Percentiles rank a stretch among this genome's conserved stretches.
Evolutionary conservation across 2,888 invertebrate genomes (phyloP).

Genomic region (Drosophila lutescens): DNA sequence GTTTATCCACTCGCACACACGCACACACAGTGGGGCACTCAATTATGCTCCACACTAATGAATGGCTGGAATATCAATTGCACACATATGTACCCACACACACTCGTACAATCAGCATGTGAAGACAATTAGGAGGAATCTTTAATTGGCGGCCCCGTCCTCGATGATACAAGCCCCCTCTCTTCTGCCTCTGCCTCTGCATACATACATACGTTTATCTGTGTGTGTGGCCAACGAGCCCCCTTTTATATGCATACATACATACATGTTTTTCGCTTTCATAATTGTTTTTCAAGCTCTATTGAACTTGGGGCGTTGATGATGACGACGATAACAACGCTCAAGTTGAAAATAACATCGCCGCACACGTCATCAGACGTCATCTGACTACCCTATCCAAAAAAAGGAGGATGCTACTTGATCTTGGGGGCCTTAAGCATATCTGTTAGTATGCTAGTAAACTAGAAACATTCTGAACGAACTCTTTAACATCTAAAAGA

Average conservation of each 20-base stretch:
- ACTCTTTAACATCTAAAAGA: too few relatives aligned
- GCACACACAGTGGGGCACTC: conserved; percentile 17
- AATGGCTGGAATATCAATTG: conserved; percentile 19
- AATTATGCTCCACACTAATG: conserved; percentile 60
- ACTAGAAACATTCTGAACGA: too few relatives aligned
- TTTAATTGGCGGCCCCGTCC: conserved; percentile 65
- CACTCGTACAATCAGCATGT: conserved; percentile 2
- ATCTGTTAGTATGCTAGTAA: background rate
- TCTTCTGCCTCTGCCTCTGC: conserved; percentile 14
- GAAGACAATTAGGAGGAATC: conserved; percentile 62
- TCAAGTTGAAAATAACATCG: conserved; percentile 56
- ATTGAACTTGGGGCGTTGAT: conserved; percentile 59
- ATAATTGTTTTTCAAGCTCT: conserved; percentile 70
- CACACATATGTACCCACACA: background rate
- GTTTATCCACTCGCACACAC: conserved; percentile 36
- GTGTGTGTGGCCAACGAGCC: conserved; percentile 53
- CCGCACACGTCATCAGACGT: conserved; percentile 60
- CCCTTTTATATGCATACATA: conserved; percentile 41
- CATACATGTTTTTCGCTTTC: conserved; percentile 36
- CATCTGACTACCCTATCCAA: conserved; percentile 9
- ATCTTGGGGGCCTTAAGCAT: background rate
- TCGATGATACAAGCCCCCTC: conserved; percentile 39
- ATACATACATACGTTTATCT: background rate
- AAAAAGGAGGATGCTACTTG: background rate
- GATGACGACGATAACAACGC: conserved; percentile 56